Percentiles rank a stretch among this genome's conserved stretches.
These are phyloP conservation scores for Diglossa cyanea DNA, from an alignment of 2,797 vertebrate genomes.

Conservation along the genomic window DNA sequence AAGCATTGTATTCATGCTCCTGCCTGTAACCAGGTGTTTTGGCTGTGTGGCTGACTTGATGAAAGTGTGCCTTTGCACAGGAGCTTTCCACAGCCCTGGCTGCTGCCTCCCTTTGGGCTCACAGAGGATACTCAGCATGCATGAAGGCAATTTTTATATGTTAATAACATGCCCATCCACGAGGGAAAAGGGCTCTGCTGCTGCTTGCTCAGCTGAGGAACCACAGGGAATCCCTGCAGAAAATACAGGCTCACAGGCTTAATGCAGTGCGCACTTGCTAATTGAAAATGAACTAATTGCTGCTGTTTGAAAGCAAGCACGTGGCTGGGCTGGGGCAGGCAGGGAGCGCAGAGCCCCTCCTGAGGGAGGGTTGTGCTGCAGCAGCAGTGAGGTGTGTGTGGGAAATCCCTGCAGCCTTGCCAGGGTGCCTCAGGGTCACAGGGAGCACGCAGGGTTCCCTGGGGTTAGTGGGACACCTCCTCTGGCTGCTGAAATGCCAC, in stretches of 20 bases:
- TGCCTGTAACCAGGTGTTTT: not conserved
- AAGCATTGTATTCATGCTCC: fast-evolving
- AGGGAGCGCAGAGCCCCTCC: not conserved
- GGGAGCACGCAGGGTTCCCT: not conserved
- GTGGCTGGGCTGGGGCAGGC: not conserved
- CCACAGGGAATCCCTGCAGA: not conserved
- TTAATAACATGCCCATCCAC: fast-evolving
- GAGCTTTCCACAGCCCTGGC: not conserved
- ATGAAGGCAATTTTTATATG: not conserved
- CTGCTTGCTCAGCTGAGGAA: not conserved
- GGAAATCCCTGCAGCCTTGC: not conserved
- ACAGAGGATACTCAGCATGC: not conserved
- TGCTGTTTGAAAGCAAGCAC: not conserved
- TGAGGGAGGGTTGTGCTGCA: fast-evolving
- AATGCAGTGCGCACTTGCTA: not conserved
- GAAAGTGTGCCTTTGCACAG: not conserved
- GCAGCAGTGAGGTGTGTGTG: not conserved
- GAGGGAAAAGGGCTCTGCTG: not conserved
- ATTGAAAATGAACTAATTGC: not conserved
- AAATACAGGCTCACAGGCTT: not conserved
- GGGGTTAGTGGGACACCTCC: not conserved
- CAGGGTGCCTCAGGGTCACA: not conserved
- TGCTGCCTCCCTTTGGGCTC: not conserved
- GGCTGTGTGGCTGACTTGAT: not conserved
- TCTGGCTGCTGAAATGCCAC: not conserved